A percentile compares a stretch with the other conserved stretches of the same genome.
These are phyloP conservation scores for Drosophila parvula DNA, from an alignment of 1,140 invertebrate species.

Conservation along the genomic window DNA sequence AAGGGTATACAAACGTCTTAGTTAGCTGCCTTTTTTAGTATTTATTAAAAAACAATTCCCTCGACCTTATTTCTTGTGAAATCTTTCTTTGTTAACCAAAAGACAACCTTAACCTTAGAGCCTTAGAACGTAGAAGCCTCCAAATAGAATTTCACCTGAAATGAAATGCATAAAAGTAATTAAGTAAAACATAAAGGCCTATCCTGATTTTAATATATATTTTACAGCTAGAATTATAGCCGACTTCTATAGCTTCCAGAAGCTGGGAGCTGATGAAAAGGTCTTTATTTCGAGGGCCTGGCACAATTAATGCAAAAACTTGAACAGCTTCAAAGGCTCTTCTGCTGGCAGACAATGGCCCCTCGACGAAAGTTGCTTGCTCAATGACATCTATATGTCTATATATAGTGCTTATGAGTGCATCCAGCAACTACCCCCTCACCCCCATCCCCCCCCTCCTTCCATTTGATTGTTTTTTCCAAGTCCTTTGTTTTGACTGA, in stretches of 20 bases:
- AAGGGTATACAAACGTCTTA: too few relatives aligned
- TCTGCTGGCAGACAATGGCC: slow-evolving; percentile 25
- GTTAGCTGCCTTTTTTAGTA: too few relatives aligned
- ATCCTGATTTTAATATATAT: background rate
- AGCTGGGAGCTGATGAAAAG: slow-evolving; percentile 6
- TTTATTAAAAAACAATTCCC: too few relatives aligned
- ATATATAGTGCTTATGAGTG: slow-evolving; percentile 20
- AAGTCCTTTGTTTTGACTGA: slow-evolving; percentile 43
- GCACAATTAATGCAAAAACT: slow-evolving; percentile 30
- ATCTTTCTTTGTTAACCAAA: too few relatives aligned
- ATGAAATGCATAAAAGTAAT: too few relatives aligned
- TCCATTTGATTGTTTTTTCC: slow-evolving; percentile 17
- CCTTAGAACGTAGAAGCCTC: too few relatives aligned
- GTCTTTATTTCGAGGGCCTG: background rate
- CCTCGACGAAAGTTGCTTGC: slow-evolving; percentile 36
- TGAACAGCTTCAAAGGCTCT: slow-evolving; percentile 18
- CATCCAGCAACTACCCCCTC: background rate
- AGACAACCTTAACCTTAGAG: too few relatives aligned
- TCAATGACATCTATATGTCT: slow-evolving; percentile 30
- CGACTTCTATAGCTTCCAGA: background rate
- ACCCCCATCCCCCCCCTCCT: background rate
- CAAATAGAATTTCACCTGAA: too few relatives aligned
- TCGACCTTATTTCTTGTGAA: too few relatives aligned
- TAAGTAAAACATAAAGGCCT: background rate
- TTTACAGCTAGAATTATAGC: background rate